These are phyloP conservation scores for Ameiurus melas DNA, from an alignment of 2,113 vertebrate genomes.

Conservation along the genomic window DNA sequence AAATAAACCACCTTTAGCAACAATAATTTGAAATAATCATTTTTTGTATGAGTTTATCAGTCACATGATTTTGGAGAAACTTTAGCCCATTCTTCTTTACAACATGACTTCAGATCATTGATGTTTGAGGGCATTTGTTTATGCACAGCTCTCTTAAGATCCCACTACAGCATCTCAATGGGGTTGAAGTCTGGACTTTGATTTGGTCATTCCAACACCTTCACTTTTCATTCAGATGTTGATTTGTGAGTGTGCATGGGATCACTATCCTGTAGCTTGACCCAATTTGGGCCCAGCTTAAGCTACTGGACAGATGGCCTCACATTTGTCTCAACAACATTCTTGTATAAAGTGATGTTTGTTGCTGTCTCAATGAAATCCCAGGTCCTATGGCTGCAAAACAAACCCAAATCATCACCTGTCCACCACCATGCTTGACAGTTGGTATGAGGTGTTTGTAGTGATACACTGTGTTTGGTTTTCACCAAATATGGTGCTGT, in stretches of 20 bases:
- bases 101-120: not conserved
- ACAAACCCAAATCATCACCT: too few relatives aligned
- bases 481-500: too few relatives aligned
- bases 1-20: not conserved
- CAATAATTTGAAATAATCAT: not conserved
- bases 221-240: not conserved
- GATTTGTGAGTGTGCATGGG: not conserved
- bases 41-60: not conserved
- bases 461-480: too few relatives aligned
- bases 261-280: not conserved
- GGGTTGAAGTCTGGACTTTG: not conserved
- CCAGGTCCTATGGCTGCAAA: too few relatives aligned
- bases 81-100: not conserved
- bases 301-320: not conserved
- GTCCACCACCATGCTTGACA: too few relatives aligned
- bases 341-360: not conserved
- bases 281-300: not conserved
- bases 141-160: not conserved
- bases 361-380: not conserved
- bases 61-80: not conserved
- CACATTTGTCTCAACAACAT: not conserved
- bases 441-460: too few relatives aligned
- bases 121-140: not conserved
- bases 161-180: not conserved
- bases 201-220: not conserved